Percentiles rank a stretch among this genome's conserved stretches.
These are phyloP conservation scores for Muscicapa striata DNA, from an alignment of 2,797 vertebrate species.

Conservation along the genomic window DNA sequence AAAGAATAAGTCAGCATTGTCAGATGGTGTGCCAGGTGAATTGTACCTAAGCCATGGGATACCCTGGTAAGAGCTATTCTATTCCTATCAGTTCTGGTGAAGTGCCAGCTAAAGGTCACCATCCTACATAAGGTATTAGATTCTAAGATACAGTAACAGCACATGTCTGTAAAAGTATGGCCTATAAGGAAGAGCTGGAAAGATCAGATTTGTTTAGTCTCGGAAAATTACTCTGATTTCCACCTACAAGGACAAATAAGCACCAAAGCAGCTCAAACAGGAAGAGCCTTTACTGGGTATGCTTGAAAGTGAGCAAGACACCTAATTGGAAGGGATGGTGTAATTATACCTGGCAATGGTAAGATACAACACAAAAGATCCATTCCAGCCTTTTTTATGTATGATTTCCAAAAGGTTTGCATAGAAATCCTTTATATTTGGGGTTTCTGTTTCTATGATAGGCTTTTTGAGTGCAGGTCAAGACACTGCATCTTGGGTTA, in stretches of 20 bases:
- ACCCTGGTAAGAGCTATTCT: not conserved
- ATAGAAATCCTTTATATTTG: not conserved
- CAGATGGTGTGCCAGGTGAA: not conserved
- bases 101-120: not conserved
- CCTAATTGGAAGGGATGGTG: not conserved
- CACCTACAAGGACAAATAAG: not conserved
- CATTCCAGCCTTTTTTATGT: not conserved
- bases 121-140: not conserved
- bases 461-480: not conserved
- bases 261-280: not conserved
- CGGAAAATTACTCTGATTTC: not conserved
- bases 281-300: not conserved
- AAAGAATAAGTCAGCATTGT: not conserved
- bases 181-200: not conserved
- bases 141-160: not conserved
- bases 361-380: not conserved
- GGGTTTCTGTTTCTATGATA: not conserved
- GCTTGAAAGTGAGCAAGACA: not conserved
- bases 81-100: not conserved
- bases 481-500: not conserved
- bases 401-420: not conserved
- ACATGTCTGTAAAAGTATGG: not conserved
- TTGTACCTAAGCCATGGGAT: not conserved
- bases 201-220: not conserved
- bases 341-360: not conserved